Base-by-base conservation (phyloP, 2,797 vertebrate genomes). In the Cynodonichthys magdalenae region DNA sequence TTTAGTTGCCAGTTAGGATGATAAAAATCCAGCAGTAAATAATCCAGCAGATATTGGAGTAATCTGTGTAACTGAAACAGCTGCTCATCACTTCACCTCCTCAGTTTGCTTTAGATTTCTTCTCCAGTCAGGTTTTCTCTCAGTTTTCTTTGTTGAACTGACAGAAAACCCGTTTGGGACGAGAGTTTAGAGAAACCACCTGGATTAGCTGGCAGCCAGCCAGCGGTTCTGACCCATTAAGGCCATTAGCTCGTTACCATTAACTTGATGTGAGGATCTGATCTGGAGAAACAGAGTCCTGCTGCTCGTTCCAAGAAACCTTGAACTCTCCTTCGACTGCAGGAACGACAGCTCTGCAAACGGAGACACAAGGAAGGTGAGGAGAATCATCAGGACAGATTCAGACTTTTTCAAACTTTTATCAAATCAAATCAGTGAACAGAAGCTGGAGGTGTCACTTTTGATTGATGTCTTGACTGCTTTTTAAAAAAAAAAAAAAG, bases 101-200 rank as follows among this genome's bases (percentile, higher is more conserved):
- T 39, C 10, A 3, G 36, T 39, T 42, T 20, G 42, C 14, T n/a
- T 69, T 61, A 19, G 24, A 34, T 70, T 66, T 64, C 41, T 56
- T 70, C 63, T 68, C 62, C 67, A 60, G 15, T 28, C 27, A 11
- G 24, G 3, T 66, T 47, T 48, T 29, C 60, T 71, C 47, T 49
- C 54, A 72, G 59, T 36, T 49, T 10, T 31, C 31, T 36, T 45
- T 53, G 58, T 34, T 85, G 79, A 76, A 80, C 70, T 68, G 66
- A 49, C 69, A 77, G 79, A 84, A 48, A 48, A 48, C 41, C 78
- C 80, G 74, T 83, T 78, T 70, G 72, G 19, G 60, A 74, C 63
- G 84, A 8, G 31, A 75, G 74, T 87, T 90, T 83, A 83, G 88
- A 90, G 83, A 87, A 69, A 71, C 59, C 73, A 65, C 59, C 59